Percentiles rank a stretch among this genome's conserved stretches.
Conservation (phyloP, 2,888 invertebrate species). For the Himalopsyche kuldschensis region DNA sequence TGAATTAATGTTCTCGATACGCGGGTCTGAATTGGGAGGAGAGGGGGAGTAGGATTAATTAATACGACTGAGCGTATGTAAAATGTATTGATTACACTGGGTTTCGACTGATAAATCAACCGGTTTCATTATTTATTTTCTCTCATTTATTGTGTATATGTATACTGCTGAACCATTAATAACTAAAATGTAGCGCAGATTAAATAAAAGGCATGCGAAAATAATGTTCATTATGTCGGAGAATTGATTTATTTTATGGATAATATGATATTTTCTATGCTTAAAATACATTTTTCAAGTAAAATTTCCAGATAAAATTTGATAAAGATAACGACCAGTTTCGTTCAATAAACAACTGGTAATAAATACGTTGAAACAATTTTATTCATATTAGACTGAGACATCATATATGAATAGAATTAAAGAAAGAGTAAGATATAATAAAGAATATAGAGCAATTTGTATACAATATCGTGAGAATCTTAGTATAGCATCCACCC, state of each 20-base stretch:
- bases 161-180: not conserved
- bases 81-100: slow-evolving; percentile 31
- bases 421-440: too few relatives aligned
- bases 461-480: too few relatives aligned
- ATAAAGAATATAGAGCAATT: too few relatives aligned
- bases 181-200: not conserved
- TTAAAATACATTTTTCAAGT: too few relatives aligned
- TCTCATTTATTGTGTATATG: not conserved
- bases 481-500: too few relatives aligned
- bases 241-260: not conserved
- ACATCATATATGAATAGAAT: too few relatives aligned
- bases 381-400: too few relatives aligned
- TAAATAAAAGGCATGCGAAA: not conserved
- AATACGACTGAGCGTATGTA: slow-evolving; percentile 20
- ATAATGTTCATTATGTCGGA: not conserved
- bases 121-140: slow-evolving; percentile 14
- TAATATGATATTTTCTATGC: too few relatives aligned
- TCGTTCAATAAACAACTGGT: too few relatives aligned
- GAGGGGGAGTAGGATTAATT: slow-evolving; percentile 7
- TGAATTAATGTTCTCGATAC: not conserved
- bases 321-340: too few relatives aligned
- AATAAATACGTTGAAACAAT: too few relatives aligned
- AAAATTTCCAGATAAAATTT: too few relatives aligned
- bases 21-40: slow-evolving; percentile 6
- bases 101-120: slow-evolving; percentile 21